Evolutionary conservation across 1,140 invertebrate species (phyloP), one percentile per base, ranked within the genome.

Genomic region (Drosophila dunni): DNA sequence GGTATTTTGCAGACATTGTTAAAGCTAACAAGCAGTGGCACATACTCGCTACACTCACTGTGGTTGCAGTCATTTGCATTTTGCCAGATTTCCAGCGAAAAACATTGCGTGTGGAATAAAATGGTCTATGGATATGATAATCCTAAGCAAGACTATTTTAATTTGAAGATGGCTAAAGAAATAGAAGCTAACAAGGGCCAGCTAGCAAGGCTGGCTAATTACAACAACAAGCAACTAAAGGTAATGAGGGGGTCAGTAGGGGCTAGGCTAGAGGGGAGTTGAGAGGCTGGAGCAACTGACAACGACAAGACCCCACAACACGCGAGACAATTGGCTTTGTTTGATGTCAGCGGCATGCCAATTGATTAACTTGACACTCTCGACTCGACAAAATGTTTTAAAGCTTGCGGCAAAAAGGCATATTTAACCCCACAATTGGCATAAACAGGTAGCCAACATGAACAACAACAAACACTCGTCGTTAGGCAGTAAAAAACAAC

Each of bases 301-400:
- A 53, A 53, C 33, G 33, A 53, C 29, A 36, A 36, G 50, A 53
- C 29, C 29, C 2, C 50, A 70, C 42, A 29, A 78, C 50, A 72
- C 46, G 46, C n/a, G 34, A 40, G 48, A 9, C 36, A 56, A 74
- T 82, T 66, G 44, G 42, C 61, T 64, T 42, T 84, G 76, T 83
- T 86, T 86, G 76, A 82, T 67, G 81, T 84, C 45, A 62, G 81
- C 81, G 78, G 61, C 79, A 76, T 85, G 81, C 57, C 77, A 86
- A 88, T 86, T 86, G 83, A 86, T 88, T 86, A 88, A 78, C 66
- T 76, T 88, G 83, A 88, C 83, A 88, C 82, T 86, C 61, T 70
- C 66, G 38, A 65, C 80, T 67, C 82, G 65, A 71, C 24, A 82
- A 64, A 51, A 66, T 46, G 67, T 51, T 83, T 65, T 10, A 17